Conservation (phyloP, 2,797 vertebrate species). For the Halcyon smyrnensis region DNA sequence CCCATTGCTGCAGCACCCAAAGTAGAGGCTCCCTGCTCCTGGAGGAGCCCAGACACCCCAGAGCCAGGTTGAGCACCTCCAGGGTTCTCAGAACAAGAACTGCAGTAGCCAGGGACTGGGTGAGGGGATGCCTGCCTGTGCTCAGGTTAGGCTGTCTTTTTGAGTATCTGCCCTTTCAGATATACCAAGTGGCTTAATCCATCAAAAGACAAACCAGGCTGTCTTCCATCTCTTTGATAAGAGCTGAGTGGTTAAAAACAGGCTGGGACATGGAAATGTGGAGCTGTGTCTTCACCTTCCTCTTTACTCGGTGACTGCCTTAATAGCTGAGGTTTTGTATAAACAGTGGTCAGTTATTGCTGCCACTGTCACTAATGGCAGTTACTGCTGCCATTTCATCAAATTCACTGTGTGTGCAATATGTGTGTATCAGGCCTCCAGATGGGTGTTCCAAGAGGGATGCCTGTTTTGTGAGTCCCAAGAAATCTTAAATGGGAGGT, state of each 20-base stretch:
- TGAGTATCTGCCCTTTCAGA: background rate
- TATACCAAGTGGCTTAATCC: background rate
- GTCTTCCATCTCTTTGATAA: background rate
- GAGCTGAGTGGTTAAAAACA: background rate
- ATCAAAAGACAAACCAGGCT: background rate
- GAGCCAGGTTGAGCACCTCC: background rate
- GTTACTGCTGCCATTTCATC: background rate
- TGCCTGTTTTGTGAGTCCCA: background rate
- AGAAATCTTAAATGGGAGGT: background rate
- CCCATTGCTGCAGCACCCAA: background rate
- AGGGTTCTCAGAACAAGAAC: background rate
- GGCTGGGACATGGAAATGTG: background rate
- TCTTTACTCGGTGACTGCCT: slow-evolving; percentile 13
- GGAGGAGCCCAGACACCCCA: background rate
- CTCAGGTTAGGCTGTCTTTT: background rate
- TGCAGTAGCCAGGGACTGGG: background rate
- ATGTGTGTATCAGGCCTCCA: background rate
- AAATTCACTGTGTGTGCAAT: background rate
- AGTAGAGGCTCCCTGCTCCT: background rate
- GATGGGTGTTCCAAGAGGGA: background rate
- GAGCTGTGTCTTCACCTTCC: background rate
- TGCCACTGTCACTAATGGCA: background rate
- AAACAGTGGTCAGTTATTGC: slow-evolving; percentile 2
- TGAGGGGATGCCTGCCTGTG: background rate
- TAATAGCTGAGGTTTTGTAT: slow-evolving; percentile 8